phyloP scores from a whole-genome alignment of 1,140 invertebrate species.

The Cotesia vestalis region DNA sequence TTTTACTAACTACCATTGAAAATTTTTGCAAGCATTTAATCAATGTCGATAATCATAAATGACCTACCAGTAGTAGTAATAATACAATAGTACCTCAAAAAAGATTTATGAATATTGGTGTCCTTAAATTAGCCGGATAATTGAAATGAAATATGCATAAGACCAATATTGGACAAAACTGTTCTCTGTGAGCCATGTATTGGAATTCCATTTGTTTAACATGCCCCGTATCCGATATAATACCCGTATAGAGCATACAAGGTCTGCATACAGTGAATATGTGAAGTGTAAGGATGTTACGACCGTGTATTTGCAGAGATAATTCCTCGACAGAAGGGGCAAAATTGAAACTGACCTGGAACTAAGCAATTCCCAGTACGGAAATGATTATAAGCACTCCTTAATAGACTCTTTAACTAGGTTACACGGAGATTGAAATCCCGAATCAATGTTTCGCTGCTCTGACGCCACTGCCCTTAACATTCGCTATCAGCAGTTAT shows the following conservation, averaged over 20 bases:
- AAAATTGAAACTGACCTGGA: slow-evolving; percentile 46
- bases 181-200: too few species aligned
- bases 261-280: too few species aligned
- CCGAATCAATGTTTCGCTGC: slow-evolving; percentile 42
- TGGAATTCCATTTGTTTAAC: too few species aligned
- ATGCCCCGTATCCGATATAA: slow-evolving; percentile 2
- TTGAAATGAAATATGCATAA: too few species aligned
- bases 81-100: too few species aligned
- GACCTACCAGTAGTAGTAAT: too few species aligned
- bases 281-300: background rate
- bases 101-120: too few species aligned
- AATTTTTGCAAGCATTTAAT: too few species aligned
- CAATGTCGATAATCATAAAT: too few species aligned
- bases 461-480: slow-evolving; percentile 33
- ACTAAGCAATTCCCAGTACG: slow-evolving; percentile 52
- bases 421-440: slow-evolving; percentile 48
- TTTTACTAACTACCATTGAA: too few species aligned
- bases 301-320: background rate
- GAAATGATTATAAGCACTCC: slow-evolving; percentile 50
- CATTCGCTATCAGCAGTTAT: slow-evolving; percentile 22
- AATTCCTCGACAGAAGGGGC: slow-evolving; percentile 21
- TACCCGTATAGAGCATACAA: background rate
- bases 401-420: slow-evolving; percentile 53
- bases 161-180: too few species aligned
- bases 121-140: too few species aligned